Percentiles rank a stretch among this genome's conserved stretches.
Conservation (phyloP, 1,140 invertebrate species). For the Danaus melanippus region DNA sequence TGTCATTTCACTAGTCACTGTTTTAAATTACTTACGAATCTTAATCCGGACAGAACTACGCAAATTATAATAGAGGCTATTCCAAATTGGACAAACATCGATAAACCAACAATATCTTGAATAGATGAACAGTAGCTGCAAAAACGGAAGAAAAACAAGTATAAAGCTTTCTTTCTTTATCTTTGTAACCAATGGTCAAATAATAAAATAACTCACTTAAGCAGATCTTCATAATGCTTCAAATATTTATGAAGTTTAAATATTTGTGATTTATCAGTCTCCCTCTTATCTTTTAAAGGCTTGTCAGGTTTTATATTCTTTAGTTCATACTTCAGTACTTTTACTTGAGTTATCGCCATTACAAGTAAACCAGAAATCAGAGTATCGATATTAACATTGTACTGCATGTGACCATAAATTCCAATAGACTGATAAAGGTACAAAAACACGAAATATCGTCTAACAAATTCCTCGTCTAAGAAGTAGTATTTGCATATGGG, state of each 20-base stretch:
- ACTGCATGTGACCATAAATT: constrained; percentile 49
- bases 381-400: constrained; percentile 45
- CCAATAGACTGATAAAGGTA: constrained; percentile 44
- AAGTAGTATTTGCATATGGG: constrained; percentile 56
- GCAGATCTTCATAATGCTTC: constrained; percentile 36
- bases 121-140: constrained; percentile 37
- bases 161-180: constrained; percentile 2
- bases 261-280: constrained; percentile 14
- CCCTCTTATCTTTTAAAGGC: no score
- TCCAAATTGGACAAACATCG: constrained; percentile 42
- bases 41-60: constrained; percentile 31
- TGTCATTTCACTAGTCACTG: no score
- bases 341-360: constrained; percentile 38
- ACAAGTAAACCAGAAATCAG: constrained; percentile 43
- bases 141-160: constrained; percentile 12
- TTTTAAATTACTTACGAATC: constrained; percentile 28
- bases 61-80: constrained; percentile 41
- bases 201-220: constrained; percentile 29
- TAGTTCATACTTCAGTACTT: constrained; percentile 31
- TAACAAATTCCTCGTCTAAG: constrained; percentile 27
- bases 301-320: constrained; percentile 23
- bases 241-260: constrained; percentile 27
- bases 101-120: constrained; percentile 36
- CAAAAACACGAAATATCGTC: constrained; percentile 35
- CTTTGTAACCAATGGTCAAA: no score